Evolutionary conservation across 2,113 vertebrate genomes (phyloP).

Genomic region (Cyprinus carpio): DNA sequence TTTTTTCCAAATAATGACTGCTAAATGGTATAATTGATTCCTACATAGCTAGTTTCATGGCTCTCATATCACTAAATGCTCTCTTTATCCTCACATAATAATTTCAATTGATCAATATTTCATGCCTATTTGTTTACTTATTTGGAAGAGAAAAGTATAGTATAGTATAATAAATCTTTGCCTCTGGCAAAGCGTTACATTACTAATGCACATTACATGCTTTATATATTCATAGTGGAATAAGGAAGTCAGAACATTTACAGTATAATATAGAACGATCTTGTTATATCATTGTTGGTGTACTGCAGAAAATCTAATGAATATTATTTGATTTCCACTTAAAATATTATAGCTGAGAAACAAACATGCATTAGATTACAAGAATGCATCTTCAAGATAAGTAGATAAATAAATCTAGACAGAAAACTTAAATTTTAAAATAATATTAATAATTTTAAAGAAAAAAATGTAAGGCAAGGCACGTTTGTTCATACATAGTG

Average conservation of each 20-base stretch:
- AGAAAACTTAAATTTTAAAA: no score
- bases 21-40: background rate
- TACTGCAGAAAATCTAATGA: background rate
- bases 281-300: background rate
- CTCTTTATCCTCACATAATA: background rate
- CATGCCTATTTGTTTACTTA: background rate
- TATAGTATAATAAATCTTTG: constrained; percentile 1
- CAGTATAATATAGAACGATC: background rate
- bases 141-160: no score
- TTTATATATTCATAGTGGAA: background rate
- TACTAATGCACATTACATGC: background rate
- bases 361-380: background rate
- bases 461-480: no score
- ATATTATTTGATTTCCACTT: background rate
- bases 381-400: background rate
- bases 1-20: background rate
- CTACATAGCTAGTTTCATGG: background rate
- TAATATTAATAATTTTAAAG: no score
- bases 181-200: background rate
- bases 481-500: no score
- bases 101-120: background rate
- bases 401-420: background rate
- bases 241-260: background rate
- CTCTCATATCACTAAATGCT: background rate
- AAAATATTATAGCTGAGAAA: background rate